Percentiles rank a stretch among this genome's conserved stretches.
Conservation (phyloP, 2,888 invertebrate genomes). For the Colletes collaris region DNA sequence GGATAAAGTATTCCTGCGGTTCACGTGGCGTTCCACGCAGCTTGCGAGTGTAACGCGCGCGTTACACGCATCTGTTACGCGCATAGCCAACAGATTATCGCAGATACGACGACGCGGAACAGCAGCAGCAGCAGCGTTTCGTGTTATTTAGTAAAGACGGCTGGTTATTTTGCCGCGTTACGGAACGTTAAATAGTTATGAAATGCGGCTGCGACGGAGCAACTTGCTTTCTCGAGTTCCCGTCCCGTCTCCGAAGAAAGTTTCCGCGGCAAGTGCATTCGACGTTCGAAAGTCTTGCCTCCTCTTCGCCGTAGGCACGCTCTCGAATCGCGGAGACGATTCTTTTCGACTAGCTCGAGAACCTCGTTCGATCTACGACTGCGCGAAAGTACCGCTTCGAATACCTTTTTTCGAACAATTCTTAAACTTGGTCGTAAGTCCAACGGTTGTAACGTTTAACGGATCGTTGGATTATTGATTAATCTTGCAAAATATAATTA, state of each 20-base stretch:
- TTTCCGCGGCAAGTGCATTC: slow-evolving; percentile 79
- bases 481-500: too few species aligned
- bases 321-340: slow-evolving; percentile 55
- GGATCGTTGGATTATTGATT: too few species aligned
- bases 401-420: too few species aligned
- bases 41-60: neutral
- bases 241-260: slow-evolving; percentile 79
- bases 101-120: slow-evolving; percentile 37
- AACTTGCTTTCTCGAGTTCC: slow-evolving; percentile 78
- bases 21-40: neutral
- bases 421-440: too few species aligned
- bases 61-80: slow-evolving; percentile 34
- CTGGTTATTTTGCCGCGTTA: slow-evolving; percentile 70
- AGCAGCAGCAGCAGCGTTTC: slow-evolving; percentile 23
- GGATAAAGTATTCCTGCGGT: slow-evolving; percentile 2
- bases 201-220: slow-evolving; percentile 80
- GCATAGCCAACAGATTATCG: slow-evolving; percentile 34
- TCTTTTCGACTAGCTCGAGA: slow-evolving; percentile 67
- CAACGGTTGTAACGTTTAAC: too few species aligned
- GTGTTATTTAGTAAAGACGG: slow-evolving; percentile 46
- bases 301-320: slow-evolving; percentile 24
- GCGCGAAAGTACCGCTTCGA: slow-evolving; percentile 18
- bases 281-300: slow-evolving; percentile 78
- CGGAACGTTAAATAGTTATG: slow-evolving; percentile 82
- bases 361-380: slow-evolving; percentile 1